Evolutionary conservation across 2,113 vertebrate genomes (phyloP), one percentile per base, ranked within the genome.

Genomic region (Plotosus lineatus): DNA sequence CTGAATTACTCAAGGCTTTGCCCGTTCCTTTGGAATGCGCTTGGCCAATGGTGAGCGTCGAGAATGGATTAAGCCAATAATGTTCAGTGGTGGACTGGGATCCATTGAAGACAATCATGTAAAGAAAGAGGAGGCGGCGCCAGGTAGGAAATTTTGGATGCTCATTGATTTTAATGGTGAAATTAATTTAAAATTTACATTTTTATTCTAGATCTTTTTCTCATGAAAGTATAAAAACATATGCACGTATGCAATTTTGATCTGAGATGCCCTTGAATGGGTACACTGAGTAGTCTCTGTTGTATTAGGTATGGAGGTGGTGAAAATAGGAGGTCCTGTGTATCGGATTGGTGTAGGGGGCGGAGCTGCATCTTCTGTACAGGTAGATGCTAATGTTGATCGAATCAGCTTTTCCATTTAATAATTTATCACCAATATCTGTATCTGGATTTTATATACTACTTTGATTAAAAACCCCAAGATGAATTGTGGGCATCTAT

Each of bases 51-150:
- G 94, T 2, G 92, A 95, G 82, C 92, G 96, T 0, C 91, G 96
- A 2, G 97, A 98, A 53, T 98, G 97, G 97, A 93, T 98, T 75
- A 97, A 97, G n/a, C 96, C 96, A 1, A 95, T 98, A 82, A 98
- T 98, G 96, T 98, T 98, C 90, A 97, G 96, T 0, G 96, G 95
- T 0, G 97, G 97, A 11, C 89, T 98, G 9, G 96, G 97, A 0
- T 91, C 94, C 55, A 95, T 98, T 55, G 95, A 97, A 82, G 94
- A 95, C 3, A 15, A 79, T 0, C 94, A 98, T 3, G 88, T 96
- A 0, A 90, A 85, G 81, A 98, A 98, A 83, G 94, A 95, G 61
- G 48, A 74, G 10, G 92, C 96, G 0, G 86, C 93, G 65, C 79
- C 88, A 0, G 96, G 97, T 98, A 82, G 85, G 82, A 11, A 51